These are phyloP conservation scores for Notothenia coriiceps DNA, from an alignment of 2,113 vertebrate genomes.

Conservation along the genomic window DNA sequence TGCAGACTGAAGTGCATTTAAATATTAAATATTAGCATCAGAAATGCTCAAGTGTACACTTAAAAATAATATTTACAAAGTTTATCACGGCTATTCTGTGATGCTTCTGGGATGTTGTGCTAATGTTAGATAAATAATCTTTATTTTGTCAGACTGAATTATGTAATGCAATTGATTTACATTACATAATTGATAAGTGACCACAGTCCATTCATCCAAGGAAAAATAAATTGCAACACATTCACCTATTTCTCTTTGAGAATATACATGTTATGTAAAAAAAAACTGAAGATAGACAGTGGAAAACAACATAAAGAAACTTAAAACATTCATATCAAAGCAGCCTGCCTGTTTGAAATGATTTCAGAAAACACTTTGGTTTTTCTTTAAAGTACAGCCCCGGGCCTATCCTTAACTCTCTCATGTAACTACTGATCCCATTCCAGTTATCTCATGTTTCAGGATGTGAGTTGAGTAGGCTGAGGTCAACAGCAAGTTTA, in stretches of 20 bases:
- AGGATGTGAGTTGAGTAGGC: constrained; percentile 43
- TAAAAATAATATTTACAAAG: constrained; percentile 15
- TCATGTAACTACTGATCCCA: constrained; percentile 49
- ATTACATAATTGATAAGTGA: constrained; percentile 8
- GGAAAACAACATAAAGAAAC: constrained; percentile 38
- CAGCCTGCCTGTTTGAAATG: constrained; percentile 52
- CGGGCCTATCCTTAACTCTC: constrained; percentile 61
- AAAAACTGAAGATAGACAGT: constrained; percentile 16
- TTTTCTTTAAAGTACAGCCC: constrained; percentile 65
- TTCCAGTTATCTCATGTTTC: constrained; percentile 47
- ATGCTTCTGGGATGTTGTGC: background rate
- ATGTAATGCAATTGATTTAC: background rate
- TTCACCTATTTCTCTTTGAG: background rate
- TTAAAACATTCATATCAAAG: constrained; percentile 62
- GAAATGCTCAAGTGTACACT: constrained; percentile 1
- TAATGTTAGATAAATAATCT: background rate
- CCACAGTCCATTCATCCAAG: background rate
- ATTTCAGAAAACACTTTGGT: constrained; percentile 64
- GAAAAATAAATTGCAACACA: background rate
- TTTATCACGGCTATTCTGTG: constrained; percentile 5
- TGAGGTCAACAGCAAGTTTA: constrained; percentile 27
- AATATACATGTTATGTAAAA: constrained; percentile 16
- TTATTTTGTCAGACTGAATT: background rate
- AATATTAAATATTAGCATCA: constrained; percentile 15
- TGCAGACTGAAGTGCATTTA: constrained; percentile 18